A percentile compares a stretch with the other conserved stretches of the same genome.
Conservation (phyloP, 2,113 vertebrate genomes). For the Laterallus jamaicensis region DNA sequence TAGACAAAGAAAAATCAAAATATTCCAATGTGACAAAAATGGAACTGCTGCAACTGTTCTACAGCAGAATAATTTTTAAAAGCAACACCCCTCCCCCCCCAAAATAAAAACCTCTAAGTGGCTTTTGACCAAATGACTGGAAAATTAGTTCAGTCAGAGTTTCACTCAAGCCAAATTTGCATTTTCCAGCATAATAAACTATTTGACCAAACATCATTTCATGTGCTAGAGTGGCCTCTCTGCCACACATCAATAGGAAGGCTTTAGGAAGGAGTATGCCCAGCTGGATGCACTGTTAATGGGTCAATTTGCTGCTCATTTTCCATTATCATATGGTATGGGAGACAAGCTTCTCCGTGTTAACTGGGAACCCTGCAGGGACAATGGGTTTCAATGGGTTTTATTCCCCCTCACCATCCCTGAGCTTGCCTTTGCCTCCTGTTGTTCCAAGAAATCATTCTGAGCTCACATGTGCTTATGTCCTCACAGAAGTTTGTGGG, state of each 20-base stretch:
- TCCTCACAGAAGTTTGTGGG: fast-evolving
- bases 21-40: not conserved
- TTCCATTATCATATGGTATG: not conserved
- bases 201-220: not conserved
- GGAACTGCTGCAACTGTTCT: not conserved
- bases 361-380: not conserved
- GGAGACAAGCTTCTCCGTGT: not conserved
- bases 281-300: not conserved
- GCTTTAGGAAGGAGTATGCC: not conserved
- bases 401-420: not conserved
- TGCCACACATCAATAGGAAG: fast-evolving
- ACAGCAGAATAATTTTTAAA: not conserved
- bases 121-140: not conserved
- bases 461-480: fast-evolving
- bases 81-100: not conserved
- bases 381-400: not conserved
- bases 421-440: not conserved
- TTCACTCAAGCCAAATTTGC: not conserved
- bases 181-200: not conserved
- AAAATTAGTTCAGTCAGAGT: not conserved
- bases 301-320: not conserved
- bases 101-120: not conserved
- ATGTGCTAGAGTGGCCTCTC: not conserved
- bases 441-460: not conserved
- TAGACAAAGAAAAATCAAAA: constrained; percentile 12